Evolutionary conservation across 2,797 vertebrate species (phyloP).

Genomic region (Halcyon smyrnensis): DNA sequence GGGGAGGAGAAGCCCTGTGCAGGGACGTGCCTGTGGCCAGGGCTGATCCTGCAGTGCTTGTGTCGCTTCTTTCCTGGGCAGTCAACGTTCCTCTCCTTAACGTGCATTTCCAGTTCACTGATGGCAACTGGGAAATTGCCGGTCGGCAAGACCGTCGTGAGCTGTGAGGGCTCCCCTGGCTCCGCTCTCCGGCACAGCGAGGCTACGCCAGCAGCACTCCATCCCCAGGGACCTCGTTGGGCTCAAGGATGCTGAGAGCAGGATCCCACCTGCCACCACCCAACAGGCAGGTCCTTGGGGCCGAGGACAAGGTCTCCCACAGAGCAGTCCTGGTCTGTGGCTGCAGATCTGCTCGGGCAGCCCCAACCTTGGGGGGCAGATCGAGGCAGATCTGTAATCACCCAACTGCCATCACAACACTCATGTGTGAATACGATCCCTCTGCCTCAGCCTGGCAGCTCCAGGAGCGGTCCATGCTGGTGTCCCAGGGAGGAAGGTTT

Average conservation of each 20-base stretch:
- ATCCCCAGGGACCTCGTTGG: accelerated
- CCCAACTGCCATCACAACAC: not conserved
- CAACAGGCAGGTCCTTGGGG: not conserved
- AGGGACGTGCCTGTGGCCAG: accelerated
- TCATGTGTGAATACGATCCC: accelerated
- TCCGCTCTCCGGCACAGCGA: accelerated
- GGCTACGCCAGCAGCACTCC: accelerated
- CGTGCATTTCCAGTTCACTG: accelerated
- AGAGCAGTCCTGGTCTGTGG: accelerated
- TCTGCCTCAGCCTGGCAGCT: not conserved
- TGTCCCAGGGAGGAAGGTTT: not conserved
- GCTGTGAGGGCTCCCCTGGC: not conserved
- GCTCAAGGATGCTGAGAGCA: not conserved
- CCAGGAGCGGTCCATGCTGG: accelerated
- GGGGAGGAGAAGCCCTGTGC: not conserved
- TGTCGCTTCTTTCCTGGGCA: not conserved
- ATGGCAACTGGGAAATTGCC: accelerated
- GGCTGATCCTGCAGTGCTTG: not conserved
- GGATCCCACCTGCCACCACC: accelerated
- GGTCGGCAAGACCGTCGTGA: accelerated
- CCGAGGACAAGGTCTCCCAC: not conserved
- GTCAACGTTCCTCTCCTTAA: not conserved
- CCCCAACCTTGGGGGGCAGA: not conserved
- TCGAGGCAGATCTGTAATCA: not conserved
- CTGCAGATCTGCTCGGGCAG: not conserved